phyloP scores from a whole-genome alignment of 2,888 invertebrate species.

The Lacanobia wlatinum region DNA sequence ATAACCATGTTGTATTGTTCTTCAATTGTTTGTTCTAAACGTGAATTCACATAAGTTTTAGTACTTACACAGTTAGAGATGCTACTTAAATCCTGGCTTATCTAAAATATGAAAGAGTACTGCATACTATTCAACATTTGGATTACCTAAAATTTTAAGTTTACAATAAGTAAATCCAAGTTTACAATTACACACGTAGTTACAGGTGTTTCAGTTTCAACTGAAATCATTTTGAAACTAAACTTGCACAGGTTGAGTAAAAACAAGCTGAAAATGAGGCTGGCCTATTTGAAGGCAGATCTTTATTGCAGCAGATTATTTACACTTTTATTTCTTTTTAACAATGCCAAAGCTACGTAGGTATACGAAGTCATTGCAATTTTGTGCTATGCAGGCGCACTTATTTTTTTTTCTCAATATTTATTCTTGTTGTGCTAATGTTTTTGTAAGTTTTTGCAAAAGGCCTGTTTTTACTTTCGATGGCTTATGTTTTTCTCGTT shows the following conservation, averaged over 20 bases:
- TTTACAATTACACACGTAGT: neutral
- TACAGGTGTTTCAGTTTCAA: neutral
- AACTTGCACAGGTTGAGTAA: constrained; percentile 12
- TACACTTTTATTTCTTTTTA: neutral
- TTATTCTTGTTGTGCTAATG: too few species aligned
- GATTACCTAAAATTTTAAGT: neutral
- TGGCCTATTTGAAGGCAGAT: neutral
- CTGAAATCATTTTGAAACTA: neutral
- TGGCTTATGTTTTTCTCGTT: neutral
- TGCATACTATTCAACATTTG: neutral
- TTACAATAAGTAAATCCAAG: neutral
- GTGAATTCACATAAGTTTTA: constrained; percentile 18
- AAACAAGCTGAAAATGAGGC: constrained; percentile 2
- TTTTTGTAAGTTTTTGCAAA: neutral
- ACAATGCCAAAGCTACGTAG: neutral
- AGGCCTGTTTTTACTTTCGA: neutral
- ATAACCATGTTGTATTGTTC: constrained; percentile 39
- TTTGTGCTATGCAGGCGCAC: neutral
- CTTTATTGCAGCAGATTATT: constrained; percentile 2
- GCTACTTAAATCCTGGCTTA: neutral
- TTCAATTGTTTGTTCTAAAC: constrained; percentile 36
- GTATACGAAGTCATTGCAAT: neutral
- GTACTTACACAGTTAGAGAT: neutral
- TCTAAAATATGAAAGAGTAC: neutral
- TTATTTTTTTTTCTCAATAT: neutral